Evolutionary conservation across 1,140 invertebrate species (phyloP).

Genomic region (Megalopta genalis): DNA sequence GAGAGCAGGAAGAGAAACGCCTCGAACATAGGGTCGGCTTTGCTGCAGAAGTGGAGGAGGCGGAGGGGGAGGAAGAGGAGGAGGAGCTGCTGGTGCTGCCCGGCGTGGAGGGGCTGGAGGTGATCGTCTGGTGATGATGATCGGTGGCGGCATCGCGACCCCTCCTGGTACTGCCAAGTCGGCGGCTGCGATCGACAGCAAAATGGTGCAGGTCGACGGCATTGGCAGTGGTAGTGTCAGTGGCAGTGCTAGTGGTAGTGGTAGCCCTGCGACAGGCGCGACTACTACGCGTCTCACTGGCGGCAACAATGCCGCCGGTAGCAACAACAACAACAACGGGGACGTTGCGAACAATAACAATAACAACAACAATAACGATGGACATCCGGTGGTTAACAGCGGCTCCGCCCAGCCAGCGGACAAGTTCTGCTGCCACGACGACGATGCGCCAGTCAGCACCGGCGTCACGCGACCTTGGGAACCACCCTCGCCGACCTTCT

Average conservation of each 20-base stretch:
- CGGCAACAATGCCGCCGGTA: slow-evolving; percentile 57
- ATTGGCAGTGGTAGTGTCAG: slow-evolving; percentile 77
- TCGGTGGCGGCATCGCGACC: slow-evolving; percentile 77
- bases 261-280: slow-evolving; percentile 72
- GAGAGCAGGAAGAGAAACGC: slow-evolving; percentile 35
- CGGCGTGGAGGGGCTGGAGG: slow-evolving; percentile 51
- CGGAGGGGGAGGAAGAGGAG: slow-evolving; percentile 39
- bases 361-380: slow-evolving; percentile 64
- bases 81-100: slow-evolving; percentile 55
- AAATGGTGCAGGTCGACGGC: slow-evolving; percentile 75
- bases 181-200: slow-evolving; percentile 73
- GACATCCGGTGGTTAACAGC: slow-evolving; percentile 53
- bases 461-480: slow-evolving; percentile 74
- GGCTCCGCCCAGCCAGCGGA: slow-evolving; percentile 47
- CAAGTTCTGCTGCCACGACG: slow-evolving; percentile 71
- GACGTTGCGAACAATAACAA: slow-evolving; percentile 30
- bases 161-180: slow-evolving; percentile 77
- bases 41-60: slow-evolving; percentile 36
- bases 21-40: slow-evolving; percentile 11
- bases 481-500: slow-evolving; percentile 73
- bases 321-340: slow-evolving; percentile 45
- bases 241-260: slow-evolving; percentile 76
- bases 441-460: slow-evolving; percentile 63
- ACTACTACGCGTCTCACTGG: slow-evolving; percentile 60
- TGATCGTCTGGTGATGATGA: slow-evolving; percentile 76